These are phyloP conservation scores for Melanotaenia maccullochi DNA, from an alignment of 2,797 vertebrate species.

Conservation along the genomic window DNA sequence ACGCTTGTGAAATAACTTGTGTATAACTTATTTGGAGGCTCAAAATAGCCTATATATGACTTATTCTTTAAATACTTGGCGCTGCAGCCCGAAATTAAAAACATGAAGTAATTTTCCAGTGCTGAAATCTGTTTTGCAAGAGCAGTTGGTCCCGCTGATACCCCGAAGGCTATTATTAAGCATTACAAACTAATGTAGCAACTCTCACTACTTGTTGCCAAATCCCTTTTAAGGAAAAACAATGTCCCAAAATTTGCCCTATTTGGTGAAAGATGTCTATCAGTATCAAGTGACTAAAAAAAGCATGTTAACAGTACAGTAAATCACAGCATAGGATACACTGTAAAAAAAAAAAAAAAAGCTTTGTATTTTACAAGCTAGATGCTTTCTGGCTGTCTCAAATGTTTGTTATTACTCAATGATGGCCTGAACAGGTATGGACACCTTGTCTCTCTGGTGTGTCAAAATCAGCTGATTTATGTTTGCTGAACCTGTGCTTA, in stretches of 20 bases:
- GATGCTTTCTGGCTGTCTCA: slow-evolving; percentile 17
- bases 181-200: slow-evolving; percentile 55
- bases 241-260: slow-evolving; percentile 62
- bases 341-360: background rate
- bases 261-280: slow-evolving; percentile 60
- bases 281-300: slow-evolving; percentile 36
- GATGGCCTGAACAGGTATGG: slow-evolving; percentile 41
- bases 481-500: slow-evolving; percentile 49
- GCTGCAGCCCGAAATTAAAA: slow-evolving; percentile 20
- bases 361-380: slow-evolving; percentile 12
- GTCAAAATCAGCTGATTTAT: slow-evolving; percentile 60
- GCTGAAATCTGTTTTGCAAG: slow-evolving; percentile 34
- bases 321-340: slow-evolving; percentile 18
- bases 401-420: slow-evolving; percentile 40
- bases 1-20: slow-evolving; percentile 34
- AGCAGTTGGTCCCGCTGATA: slow-evolving; percentile 44
- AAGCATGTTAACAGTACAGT: slow-evolving; percentile 15
- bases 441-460: slow-evolving; percentile 50
- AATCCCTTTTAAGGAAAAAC: slow-evolving; percentile 61
- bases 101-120: slow-evolving; percentile 45
- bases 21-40: slow-evolving; percentile 15
- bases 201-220: slow-evolving; percentile 54
- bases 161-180: slow-evolving; percentile 62
- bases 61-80: slow-evolving; percentile 35
- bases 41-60: slow-evolving; percentile 8